phyloP scores from a whole-genome alignment of 2,113 vertebrate genomes.

The Podocnemis expansa region DNA sequence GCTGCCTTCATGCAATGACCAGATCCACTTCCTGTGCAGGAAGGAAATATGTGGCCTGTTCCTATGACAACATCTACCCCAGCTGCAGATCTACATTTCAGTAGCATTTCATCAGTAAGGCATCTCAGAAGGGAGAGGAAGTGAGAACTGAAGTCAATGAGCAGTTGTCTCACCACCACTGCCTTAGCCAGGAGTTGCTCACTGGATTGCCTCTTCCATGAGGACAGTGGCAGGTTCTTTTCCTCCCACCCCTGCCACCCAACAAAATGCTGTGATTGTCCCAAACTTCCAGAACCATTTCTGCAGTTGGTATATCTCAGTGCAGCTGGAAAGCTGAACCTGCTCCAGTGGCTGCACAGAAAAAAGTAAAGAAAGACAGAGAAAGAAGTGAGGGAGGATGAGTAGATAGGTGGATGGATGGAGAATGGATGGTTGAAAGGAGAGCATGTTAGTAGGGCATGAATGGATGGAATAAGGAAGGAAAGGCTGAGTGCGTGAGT shows the following conservation, averaged over 20 bases:
- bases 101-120: background rate
- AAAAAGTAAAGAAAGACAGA: background rate
- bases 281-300: background rate
- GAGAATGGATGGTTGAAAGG: background rate
- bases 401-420: background rate
- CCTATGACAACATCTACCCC: slow-evolving; percentile 25
- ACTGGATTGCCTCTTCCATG: background rate
- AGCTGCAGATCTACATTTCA: background rate
- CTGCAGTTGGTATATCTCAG: background rate
- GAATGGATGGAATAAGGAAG: background rate
- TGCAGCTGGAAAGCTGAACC: background rate
- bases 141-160: rapidly evolving
- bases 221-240: background rate
- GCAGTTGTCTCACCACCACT: background rate
- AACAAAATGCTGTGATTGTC: background rate
- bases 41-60: slow-evolving; percentile 29
- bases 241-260: too few species aligned
- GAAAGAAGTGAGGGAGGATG: background rate
- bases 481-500: background rate
- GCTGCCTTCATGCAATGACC: background rate
- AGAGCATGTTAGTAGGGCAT: background rate
- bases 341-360: background rate
- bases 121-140: background rate
- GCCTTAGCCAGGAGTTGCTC: rapidly evolving
- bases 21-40: slow-evolving; percentile 26